Base-by-base conservation (phyloP, 2,113 vertebrate genomes). In the Podarcis cretensis region DNA sequence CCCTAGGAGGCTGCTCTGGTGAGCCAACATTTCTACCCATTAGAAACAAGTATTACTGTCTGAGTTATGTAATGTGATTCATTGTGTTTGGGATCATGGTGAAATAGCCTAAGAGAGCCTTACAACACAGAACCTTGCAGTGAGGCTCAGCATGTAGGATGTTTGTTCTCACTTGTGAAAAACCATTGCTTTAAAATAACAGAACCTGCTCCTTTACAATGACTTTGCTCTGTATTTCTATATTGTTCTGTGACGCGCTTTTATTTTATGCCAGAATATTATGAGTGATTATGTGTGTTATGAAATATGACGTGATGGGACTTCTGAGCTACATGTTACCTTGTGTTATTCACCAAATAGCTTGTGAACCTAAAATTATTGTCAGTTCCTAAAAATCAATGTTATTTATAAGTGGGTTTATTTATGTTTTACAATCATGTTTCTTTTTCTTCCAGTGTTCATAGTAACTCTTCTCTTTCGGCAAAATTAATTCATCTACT, bases 211-310 rank as follows among this genome's bases (percentile, higher is more conserved):
- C 32, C 90, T 96, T 94, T 86, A 89, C 73, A 92, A 91, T 85
- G 73, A 81, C 87, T 89, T 94, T 84, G 82, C 92, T 96, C 9
- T 73, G 23, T 95, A 89, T 92, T 94, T 95, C 63, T 95, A 14
- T 89, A 92, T 92, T 93, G 87, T 93, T 94, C 87, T 95, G 89
- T 94, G 92, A 84, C 40, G 94, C 91, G 84, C 69, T 94, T 95
- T 92, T 75, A 57, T 91, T 93, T 95, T 95, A 89, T 87, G 91
- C 73, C 89, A 88, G 57, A 90, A 69, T 89, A 94, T 93, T 76
- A 59, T 95, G 87, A 92, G 90, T 83, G 89, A 88, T 94, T 87
- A 81, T 94, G 93, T 94, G 91, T 89, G 92, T 93, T 95, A 90
- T 87, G 54, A 92, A 94, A 94, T 89, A 90, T 90, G 88, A 89